Percentiles rank a stretch among this genome's conserved stretches.
Evolutionary conservation across 2,888 invertebrate species (phyloP).

Genomic region (Spodoptera littoralis): DNA sequence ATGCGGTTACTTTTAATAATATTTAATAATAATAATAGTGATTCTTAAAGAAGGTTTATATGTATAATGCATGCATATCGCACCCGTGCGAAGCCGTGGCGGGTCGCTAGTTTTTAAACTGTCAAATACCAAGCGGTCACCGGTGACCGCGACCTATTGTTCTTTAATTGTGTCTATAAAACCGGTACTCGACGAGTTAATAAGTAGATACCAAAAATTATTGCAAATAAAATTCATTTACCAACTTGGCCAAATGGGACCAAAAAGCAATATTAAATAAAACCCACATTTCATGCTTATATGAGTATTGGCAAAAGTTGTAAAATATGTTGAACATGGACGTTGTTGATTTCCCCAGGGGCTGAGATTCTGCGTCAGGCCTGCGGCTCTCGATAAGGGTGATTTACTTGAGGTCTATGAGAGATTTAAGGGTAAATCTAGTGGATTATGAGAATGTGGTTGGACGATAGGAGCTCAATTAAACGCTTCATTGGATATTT

Average conservation of each 20-base stretch:
- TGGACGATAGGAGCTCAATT: conserved; percentile 26
- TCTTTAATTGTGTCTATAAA: no score
- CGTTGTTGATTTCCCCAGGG: conserved; percentile 38
- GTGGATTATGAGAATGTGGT: conserved; percentile 17
- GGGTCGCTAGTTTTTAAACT: no score
- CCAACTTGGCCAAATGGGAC: not conserved
- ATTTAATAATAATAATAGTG: no score
- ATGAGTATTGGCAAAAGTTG: conserved; percentile 1
- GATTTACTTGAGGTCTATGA: conserved; percentile 34
- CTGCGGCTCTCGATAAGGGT: conserved; percentile 37
- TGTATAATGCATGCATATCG: no score
- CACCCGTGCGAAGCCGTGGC: no score
- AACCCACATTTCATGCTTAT: conserved; percentile 1
- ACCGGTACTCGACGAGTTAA: no score
- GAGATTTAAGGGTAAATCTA: conserved; percentile 31
- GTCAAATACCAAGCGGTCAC: no score
- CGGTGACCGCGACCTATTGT: no score
- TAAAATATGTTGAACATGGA: conserved; percentile 22
- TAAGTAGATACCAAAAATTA: no score
- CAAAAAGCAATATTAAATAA: conserved; percentile 10
- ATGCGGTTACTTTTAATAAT: no score
- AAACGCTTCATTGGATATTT: conserved; percentile 24
- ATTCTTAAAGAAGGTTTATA: no score
- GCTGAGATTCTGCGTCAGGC: conserved; percentile 12
- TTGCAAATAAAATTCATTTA: not conserved